Evolutionary conservation across 2,888 invertebrate species (phyloP), one percentile per base, ranked within the genome.

Genomic region (Masnerella sp.): DNA sequence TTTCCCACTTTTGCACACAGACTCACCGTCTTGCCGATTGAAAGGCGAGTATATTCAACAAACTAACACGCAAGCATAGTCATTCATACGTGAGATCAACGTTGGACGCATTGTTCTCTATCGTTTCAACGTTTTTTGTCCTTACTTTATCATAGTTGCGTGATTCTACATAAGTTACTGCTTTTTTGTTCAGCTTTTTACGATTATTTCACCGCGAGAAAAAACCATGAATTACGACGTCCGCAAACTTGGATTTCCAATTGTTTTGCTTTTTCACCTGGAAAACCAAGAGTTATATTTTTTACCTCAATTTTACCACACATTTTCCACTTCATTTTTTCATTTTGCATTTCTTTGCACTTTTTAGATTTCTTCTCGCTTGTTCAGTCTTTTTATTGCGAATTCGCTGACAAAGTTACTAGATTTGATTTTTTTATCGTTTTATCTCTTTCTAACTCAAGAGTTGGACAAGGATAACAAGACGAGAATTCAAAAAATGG

Each of bases 11-110:
- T 79, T 82, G 84, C 86, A 85, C 82, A 85, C 86, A 87, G 85
- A 81, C 81, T 83, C 78, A 78, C 59, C 82, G 87, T 87, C 76
- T 78, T 82, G 76, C 84, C 86, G 81, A 76, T 86, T 78, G 81
- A 81, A 80, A 86, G 86, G 86, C 87, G 87, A 87, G 87, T 87
- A 87, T 86, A 79, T 78, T 68, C 79, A 80, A 77, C 77, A 76
- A 80, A 64, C 69, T 77, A 75, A 79, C 78, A 79, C 78, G 74
- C 77, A 78, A 78, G 70, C 74, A 25, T 74, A 70, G 68, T 77
- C 73, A 56, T 68, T 70, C 58, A 67, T 74, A 71, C 69, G 73
- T 75, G 74, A 77, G 73, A 70, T 77, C 73, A 64, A 74, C 72
- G 58, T 76, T 75, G 56, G 62, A 74, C 36, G 51, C 59, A 67